These are phyloP conservation scores for Metalampra italica DNA, from an alignment of 2,888 invertebrate species.

Conservation along the genomic window DNA sequence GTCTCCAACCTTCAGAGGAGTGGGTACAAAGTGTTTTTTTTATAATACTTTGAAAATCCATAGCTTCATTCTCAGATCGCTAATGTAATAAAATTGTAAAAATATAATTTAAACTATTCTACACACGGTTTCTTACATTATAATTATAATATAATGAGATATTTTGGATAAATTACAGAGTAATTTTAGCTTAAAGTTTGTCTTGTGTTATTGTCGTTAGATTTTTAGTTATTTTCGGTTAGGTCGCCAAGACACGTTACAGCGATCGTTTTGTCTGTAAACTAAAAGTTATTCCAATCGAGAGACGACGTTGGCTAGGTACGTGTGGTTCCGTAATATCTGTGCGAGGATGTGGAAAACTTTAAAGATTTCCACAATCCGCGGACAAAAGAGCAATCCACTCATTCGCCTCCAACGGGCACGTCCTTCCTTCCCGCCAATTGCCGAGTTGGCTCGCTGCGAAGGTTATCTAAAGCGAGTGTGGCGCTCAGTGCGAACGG, in stretches of 20 bases:
- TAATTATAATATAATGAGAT: too few species aligned
- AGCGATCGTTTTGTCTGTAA: neutral
- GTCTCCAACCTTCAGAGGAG: too few species aligned
- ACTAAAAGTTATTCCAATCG: neutral
- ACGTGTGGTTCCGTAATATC: neutral
- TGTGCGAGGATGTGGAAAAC: neutral
- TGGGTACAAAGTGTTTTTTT: too few species aligned
- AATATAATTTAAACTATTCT: too few species aligned
- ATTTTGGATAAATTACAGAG: too few species aligned
- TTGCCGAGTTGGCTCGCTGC: conserved; percentile 11
- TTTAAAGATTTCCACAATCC: neutral
- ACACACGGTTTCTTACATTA: too few species aligned
- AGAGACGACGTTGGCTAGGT: neutral
- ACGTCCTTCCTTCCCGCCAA: conserved; percentile 9
- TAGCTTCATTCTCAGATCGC: too few species aligned
- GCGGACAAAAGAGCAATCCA: conserved; percentile 17
- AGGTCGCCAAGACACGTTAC: neutral
- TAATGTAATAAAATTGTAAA: too few species aligned
- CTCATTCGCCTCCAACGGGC: conserved; percentile 5
- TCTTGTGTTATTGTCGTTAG: too few species aligned
- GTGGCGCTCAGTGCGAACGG: neutral
- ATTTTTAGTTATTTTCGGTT: too few species aligned
- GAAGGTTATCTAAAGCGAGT: conserved; percentile 1
- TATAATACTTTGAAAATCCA: too few species aligned
- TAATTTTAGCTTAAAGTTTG: too few species aligned